Evolutionary conservation across 2,888 invertebrate genomes (phyloP), one percentile per base, ranked within the genome.

Genomic region (Lutraria lutraria): DNA sequence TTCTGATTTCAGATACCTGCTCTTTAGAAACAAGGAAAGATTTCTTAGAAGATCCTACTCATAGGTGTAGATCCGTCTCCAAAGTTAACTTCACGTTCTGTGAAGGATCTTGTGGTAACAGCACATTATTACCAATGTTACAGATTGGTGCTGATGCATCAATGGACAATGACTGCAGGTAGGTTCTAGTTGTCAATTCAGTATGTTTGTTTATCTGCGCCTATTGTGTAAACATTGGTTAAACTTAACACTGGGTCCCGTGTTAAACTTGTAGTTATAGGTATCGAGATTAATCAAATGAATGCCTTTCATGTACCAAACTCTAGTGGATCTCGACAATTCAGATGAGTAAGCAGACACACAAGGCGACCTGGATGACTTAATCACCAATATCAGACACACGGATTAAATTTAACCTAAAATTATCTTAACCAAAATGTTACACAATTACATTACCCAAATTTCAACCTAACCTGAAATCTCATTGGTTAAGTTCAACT

Each of bases 101-200:
- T 76, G 83, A 86, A 43, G 92, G 92, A 0, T 89, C 89, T 0
- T 92, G 92, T 85, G 92, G 92, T 15, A 88, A 89, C 56, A 90
- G 90, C 31, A 76, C 89, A 4, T 56, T 88, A 10, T 29, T 85
- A 34, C 90, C 90, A 6, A 16, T 68, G 21, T 68, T 90, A 16
- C 12, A 87, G 16, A 53, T 88, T 29, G 52, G 53, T 3, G 63
- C 34, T 10, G 80, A 79, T 63, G n/a, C 82, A 6, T 43, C 43
- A 6, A 19, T 90, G 15, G 87, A 84, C 43, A 81, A 85, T 31
- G 87, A 88, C 15, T 90, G 90, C 88, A 89, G 87, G 90, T 90
- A 53, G 54, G 76, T 53, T 12, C 0, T 25, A 21, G 60, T 63
- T 8, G 13, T 3, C 16, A 6, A 19, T 56, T 56, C 56, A 56